Evolutionary conservation across 1,140 invertebrate genomes (phyloP).

Genomic region (Hesperophylax magnus): DNA sequence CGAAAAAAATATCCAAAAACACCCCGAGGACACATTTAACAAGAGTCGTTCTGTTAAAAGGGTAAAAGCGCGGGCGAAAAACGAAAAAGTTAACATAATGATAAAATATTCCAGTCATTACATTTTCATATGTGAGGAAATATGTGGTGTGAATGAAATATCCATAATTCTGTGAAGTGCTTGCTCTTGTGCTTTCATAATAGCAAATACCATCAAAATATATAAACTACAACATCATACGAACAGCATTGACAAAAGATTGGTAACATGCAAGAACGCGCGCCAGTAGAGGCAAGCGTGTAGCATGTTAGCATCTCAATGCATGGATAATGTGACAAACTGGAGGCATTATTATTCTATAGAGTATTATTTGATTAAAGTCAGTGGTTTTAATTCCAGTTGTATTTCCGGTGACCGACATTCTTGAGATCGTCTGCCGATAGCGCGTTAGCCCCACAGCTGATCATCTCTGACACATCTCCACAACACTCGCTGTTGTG

Average conservation of each 20-base stretch:
- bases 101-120: constrained; percentile 22
- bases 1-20: constrained; percentile 18
- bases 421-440: background rate
- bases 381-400: background rate
- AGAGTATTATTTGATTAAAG: background rate
- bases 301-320: no score
- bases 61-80: constrained; percentile 3
- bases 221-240: no score
- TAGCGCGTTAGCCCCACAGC: background rate
- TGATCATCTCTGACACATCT: background rate
- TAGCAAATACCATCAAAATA: no score
- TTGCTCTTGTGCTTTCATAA: no score
- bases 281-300: no score
- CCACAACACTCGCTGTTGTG: background rate
- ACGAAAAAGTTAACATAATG: constrained; percentile 8
- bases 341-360: no score
- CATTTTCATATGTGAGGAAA: background rate
- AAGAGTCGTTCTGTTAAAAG: constrained; percentile 12
- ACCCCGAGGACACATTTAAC: constrained; percentile 14
- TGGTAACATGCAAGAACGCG: no score
- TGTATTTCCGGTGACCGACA: background rate
- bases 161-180: constrained; percentile 7
- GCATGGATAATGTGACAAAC: no score
- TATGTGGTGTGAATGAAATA: background rate
- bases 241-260: no score